phyloP scores from a whole-genome alignment of 2,797 vertebrate species.

The Phalanger gymnotis region DNA sequence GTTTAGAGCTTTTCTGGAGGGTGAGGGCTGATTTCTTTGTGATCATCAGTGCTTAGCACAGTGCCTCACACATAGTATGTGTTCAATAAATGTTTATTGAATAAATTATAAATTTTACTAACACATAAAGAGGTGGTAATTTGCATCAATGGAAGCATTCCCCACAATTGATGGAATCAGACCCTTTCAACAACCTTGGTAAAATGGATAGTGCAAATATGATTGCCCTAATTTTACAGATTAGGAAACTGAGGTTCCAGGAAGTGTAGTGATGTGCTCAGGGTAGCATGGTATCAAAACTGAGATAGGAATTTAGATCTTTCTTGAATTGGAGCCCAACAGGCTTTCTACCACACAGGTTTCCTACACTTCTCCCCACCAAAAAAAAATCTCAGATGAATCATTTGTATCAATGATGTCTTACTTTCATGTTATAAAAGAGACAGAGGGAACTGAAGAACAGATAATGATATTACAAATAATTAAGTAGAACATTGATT shows the following conservation, averaged over 20 bases:
- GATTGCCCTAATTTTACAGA: not conserved
- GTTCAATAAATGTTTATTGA: not conserved
- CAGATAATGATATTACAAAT: slow-evolving; percentile 75
- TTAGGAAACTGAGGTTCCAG: not conserved
- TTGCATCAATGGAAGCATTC: not conserved
- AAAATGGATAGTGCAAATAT: not conserved
- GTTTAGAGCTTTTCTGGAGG: not conserved
- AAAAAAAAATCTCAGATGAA: slow-evolving; percentile 38
- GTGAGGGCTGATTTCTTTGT: not conserved
- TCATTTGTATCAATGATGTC: slow-evolving; percentile 55
- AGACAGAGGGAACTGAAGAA: slow-evolving; percentile 73
- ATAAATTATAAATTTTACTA: not conserved
- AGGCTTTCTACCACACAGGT: not conserved
- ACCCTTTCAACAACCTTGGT: not conserved
- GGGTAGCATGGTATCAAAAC: not conserved
- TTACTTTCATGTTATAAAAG: slow-evolving; percentile 64
- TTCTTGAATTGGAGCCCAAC: not conserved
- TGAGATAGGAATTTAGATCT: not conserved
- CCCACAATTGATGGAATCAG: not conserved
- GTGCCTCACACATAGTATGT: not conserved
- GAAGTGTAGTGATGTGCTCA: not conserved
- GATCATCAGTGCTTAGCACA: not conserved
- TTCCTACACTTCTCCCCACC: not conserved
- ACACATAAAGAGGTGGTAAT: not conserved
- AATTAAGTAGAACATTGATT: slow-evolving; percentile 69